Base-by-base conservation (phyloP, 2,113 vertebrate species). In the Pholis gunnellus region DNA sequence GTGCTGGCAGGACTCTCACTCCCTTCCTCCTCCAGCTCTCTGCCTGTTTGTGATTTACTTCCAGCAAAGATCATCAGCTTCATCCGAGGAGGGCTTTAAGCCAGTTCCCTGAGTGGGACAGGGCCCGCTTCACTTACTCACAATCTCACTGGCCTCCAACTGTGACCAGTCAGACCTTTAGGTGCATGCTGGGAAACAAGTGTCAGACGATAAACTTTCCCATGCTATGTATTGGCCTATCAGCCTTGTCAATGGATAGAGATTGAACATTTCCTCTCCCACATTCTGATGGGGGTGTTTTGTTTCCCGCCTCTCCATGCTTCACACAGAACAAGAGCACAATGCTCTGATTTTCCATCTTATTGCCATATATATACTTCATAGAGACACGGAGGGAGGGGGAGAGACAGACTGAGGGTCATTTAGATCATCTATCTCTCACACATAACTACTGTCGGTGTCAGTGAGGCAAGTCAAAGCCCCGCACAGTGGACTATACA, bases 281-380 rank as follows among this genome's bases (percentile, higher is more conserved):
- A 80, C 63, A 57, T 68, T 83, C 14, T 76, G 38, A 69, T 64
- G 52, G 44, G 65, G 56, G 72, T 80, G 76, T 72, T 56, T 72
- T 68, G 65, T 65, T 67, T 82, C 63, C 40, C 29, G 25, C 48
- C 65, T 54, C 65, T 79, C 60, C 44, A 61, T 52, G 31, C 29
- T 75, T 64, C 56, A 74, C 56, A 74, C 63, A 69, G 76, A 85
- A 75, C 79, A 38, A 72, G 44, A 85, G 66, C 73, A 71, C 76
- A 61, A 72, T 38, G 29, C 42, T 79, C 72, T 80, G 85, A 83
- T 84, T 86, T 80, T 83, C 67, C 54, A 70, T 71, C 31, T 77
- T 86, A 86, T 84, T 91, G 52, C 85, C 88, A 89, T 92, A 89
- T 90, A 90, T 92, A 90, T 84, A 79, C 80, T 71, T 87, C 44